Percentiles rank a stretch among this genome's conserved stretches.
Conservation (phyloP, 2,797 vertebrate genomes). For the Borostomias antarcticus region DNA sequence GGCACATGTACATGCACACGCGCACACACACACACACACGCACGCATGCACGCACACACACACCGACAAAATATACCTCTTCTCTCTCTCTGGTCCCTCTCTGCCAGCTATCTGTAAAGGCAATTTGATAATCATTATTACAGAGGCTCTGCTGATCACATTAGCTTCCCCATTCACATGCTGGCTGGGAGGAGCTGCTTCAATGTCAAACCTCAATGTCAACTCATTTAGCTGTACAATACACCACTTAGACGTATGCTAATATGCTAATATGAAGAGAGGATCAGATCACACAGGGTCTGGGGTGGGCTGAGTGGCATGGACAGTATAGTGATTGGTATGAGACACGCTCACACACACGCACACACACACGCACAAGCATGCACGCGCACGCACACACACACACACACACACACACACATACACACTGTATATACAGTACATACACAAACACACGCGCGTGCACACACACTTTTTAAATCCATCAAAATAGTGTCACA, state of each 20-base stretch:
- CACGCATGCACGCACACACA: conserved; percentile 11
- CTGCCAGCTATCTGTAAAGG: background rate
- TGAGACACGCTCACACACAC: conserved; percentile 9
- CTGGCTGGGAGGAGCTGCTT: background rate
- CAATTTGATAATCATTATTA: conserved; percentile 4
- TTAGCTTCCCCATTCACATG: background rate
- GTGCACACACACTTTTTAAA: conserved; percentile 33
- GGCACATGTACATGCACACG: conserved; percentile 20
- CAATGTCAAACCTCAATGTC: conserved; percentile 19
- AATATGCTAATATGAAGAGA: background rate
- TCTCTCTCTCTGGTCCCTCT: background rate
- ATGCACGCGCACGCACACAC: conserved; percentile 5
- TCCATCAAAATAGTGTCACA: too few relatives aligned
- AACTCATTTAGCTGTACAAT: conserved; percentile 1
- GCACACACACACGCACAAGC: conserved; percentile 7
- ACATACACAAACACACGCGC: conserved; percentile 39
- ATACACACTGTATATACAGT: too few relatives aligned
- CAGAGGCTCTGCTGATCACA: conserved; percentile 4
- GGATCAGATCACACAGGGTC: background rate
- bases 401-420: conserved; percentile 3
- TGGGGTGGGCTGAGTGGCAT: background rate
- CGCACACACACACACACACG: background rate
- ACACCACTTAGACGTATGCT: conserved; percentile 3
- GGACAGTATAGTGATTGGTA: background rate
- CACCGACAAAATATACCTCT: background rate